Conservation (phyloP, 2,888 invertebrate species). For the Stenodera caucasica region DNA sequence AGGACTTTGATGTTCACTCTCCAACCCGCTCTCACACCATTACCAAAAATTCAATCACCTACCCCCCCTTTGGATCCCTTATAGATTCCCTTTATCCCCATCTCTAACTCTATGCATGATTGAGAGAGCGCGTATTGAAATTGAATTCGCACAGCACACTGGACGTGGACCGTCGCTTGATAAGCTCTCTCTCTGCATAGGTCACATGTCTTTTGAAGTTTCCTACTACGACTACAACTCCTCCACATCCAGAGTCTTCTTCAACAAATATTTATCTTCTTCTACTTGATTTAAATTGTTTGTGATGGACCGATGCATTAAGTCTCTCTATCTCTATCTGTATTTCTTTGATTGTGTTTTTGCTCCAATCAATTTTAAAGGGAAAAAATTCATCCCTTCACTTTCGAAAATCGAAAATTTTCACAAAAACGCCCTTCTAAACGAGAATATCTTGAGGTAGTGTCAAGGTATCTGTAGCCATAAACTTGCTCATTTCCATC, state of each 20-base stretch:
- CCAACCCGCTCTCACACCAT: slow-evolving; percentile 20
- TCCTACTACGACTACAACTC: slow-evolving; percentile 31
- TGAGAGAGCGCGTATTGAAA: slow-evolving; percentile 58
- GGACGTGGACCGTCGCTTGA: slow-evolving; percentile 45
- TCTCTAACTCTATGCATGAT: slow-evolving; percentile 54
- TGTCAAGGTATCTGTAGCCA: background rate
- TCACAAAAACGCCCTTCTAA: too few relatives aligned
- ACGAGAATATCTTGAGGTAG: too few relatives aligned
- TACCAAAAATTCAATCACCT: slow-evolving; percentile 8
- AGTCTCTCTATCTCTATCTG: slow-evolving; percentile 20
- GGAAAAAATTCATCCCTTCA: too few relatives aligned
- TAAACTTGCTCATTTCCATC: slow-evolving; percentile 13
- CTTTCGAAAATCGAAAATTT: too few relatives aligned
- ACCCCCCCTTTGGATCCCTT: slow-evolving; percentile 34
- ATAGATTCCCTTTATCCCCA: too few relatives aligned
- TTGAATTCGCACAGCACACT: slow-evolving; percentile 53
- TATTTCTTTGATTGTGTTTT: too few relatives aligned
- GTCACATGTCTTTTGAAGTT: slow-evolving; percentile 44
- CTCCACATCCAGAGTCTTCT: slow-evolving; percentile 27
- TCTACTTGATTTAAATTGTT: slow-evolving; percentile 43
- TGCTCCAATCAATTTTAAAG: slow-evolving; percentile 3
- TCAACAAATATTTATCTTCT: slow-evolving; percentile 43
- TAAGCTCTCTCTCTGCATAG: slow-evolving; percentile 41
- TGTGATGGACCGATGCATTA: slow-evolving; percentile 40
- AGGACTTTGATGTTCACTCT: slow-evolving; percentile 50